These are phyloP conservation scores for Campylorhamphus procurvoides DNA, from an alignment of 2,113 vertebrate genomes.

Conservation along the genomic window DNA sequence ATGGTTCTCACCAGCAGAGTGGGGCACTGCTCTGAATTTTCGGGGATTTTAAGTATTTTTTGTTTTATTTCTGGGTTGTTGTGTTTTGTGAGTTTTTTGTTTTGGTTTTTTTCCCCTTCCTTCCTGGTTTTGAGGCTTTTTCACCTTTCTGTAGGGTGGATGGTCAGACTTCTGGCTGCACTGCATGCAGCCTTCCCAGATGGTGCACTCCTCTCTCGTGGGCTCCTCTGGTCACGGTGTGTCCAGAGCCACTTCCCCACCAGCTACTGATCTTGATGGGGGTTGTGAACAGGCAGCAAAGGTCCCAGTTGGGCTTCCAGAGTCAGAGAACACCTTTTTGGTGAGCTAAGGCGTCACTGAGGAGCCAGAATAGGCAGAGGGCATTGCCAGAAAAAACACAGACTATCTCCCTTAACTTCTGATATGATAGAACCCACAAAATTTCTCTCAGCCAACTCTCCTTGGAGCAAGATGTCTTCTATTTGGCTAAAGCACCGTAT, in stretches of 20 bases:
- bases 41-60: background rate
- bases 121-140: background rate
- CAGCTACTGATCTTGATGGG: background rate
- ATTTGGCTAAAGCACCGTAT: background rate
- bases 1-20: background rate
- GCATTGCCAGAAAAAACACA: background rate
- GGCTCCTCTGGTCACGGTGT: background rate
- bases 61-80: background rate
- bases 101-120: background rate
- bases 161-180: background rate
- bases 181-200: background rate
- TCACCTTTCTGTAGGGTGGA: background rate
- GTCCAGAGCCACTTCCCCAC: background rate
- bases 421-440: background rate
- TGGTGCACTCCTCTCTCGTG: background rate
- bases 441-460: background rate
- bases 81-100: background rate
- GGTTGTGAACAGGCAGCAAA: background rate
- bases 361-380: background rate
- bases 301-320: background rate
- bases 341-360: background rate
- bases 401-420: background rate
- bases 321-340: background rate
- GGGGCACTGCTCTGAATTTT: background rate
- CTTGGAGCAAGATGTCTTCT: background rate